Evolutionary conservation across 2,888 invertebrate species (phyloP), one percentile per base, ranked within the genome.

Genomic region (Serripes groenlandicus): DNA sequence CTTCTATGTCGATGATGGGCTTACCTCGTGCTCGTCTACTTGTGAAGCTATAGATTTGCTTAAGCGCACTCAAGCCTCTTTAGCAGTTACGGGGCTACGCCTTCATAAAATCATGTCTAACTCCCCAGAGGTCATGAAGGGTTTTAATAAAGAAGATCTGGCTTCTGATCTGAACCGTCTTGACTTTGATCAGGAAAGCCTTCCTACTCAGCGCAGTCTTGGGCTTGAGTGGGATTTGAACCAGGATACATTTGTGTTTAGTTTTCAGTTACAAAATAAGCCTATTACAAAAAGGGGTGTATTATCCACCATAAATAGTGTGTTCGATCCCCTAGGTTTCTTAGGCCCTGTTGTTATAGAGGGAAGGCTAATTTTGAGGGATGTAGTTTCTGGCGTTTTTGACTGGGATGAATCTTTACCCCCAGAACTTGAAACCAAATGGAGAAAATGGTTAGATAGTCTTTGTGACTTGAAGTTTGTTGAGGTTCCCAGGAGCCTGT

Each of bases 1-100:
- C 34, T 87, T 89, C 66, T 89, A 89, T 74, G 84, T 89, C n/a
- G 89, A 89, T 35, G 86, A 87, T 71, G 87, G 79, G 1, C 77
- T 89, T 4, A 54, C 62, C 5, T 86, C 87, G n/a, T 23, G 49
- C 30, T 49, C 77, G 4, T 68, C 80, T 18, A 23, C 34, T 28
- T 28, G 26, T 23, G 28, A 74, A 62, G 75, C 75, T 21, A 34
- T 78, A 26, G 73, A 78, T 54, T 56, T 75, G 68, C 32, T 75
- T n/a, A 5, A 69, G n/a, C 34, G 69, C n/a, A 75, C 75, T 2
- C 68, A 75, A 23, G n/a, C 0, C 7, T n/a, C 66, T 23, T 26
- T 75, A 4, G 49, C 34, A 23, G 26, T 11, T 64, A 49, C 28
- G 3, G 54, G 66, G 35, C n/a, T 75, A 32, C 74, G 64, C 15